Percentiles rank a stretch among this genome's conserved stretches.
Evolutionary conservation across 2,888 invertebrate species (phyloP).

Genomic region (Eupeodes luniger): DNA sequence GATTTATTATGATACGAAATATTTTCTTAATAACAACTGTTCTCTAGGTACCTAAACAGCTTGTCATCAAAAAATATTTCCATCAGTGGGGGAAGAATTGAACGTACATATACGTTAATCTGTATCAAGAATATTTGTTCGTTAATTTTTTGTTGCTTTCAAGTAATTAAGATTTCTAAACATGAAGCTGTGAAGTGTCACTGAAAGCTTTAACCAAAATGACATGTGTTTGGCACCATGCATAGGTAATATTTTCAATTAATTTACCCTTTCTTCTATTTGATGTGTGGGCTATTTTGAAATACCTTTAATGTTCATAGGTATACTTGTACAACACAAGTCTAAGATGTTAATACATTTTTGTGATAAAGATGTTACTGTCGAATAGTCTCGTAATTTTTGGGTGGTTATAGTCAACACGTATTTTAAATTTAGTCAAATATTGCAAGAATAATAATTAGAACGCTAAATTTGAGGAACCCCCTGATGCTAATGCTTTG

Average conservation of each 20-base stretch:
- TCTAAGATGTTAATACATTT: too few relatives aligned
- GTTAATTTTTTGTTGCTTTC: neutral
- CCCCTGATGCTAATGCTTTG: too few relatives aligned
- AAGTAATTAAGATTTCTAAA: neutral
- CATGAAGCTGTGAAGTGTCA: slow-evolving; percentile 17
- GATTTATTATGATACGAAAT: slow-evolving; percentile 28
- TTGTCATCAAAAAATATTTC: neutral
- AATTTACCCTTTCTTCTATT: neutral
- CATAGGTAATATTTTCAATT: slow-evolving; percentile 14
- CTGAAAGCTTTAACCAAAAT: slow-evolving; percentile 9
- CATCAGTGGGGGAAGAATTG: neutral
- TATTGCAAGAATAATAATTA: too few relatives aligned
- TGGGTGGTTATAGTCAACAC: too few relatives aligned
- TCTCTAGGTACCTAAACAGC: neutral
- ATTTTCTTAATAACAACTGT: neutral
- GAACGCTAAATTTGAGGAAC: too few relatives aligned
- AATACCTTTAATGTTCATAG: too few relatives aligned
- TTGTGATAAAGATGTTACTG: too few relatives aligned
- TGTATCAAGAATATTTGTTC: neutral
- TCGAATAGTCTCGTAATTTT: too few relatives aligned
- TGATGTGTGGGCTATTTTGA: neutral
- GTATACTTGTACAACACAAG: too few relatives aligned
- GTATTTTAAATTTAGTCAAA: too few relatives aligned
- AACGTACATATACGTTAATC: neutral
- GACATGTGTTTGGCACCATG: slow-evolving; percentile 29